Conservation (phyloP, 2,113 vertebrate species). For the Donacobius atricapilla region DNA sequence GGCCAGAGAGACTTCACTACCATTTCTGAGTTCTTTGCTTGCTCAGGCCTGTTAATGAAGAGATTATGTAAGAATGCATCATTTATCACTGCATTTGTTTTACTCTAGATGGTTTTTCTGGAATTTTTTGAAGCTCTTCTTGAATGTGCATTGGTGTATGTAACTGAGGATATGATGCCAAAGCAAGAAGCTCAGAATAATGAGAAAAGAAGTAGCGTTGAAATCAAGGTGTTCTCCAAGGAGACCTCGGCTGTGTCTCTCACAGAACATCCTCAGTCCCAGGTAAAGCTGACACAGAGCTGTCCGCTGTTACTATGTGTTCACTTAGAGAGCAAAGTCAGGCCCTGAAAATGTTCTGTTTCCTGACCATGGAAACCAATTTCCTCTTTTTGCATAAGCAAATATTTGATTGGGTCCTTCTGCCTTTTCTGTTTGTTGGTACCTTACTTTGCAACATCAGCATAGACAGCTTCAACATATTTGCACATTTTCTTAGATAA, state of each 20-base stretch:
- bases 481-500: neutral
- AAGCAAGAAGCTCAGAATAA: neutral
- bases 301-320: neutral
- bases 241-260: neutral
- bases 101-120: conserved; percentile 85
- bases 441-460: neutral
- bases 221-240: neutral
- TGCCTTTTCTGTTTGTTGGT: neutral
- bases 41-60: neutral
- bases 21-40: neutral
- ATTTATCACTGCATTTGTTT: neutral
- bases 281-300: neutral
- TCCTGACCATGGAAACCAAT: neutral
- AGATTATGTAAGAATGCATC: neutral
- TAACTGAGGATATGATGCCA: conserved; percentile 14
- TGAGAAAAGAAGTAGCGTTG: neutral
- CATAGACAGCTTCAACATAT: neutral
- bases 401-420: neutral
- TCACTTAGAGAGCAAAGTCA: neutral
- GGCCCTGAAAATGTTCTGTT: neutral
- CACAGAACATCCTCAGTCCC: neutral
- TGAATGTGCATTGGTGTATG: conserved; percentile 74
- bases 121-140: conserved; percentile 93
- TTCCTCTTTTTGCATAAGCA: neutral
- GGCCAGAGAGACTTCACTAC: neutral